phyloP scores from a whole-genome alignment of 2,797 vertebrate genomes.

The Fundulus diaphanus region DNA sequence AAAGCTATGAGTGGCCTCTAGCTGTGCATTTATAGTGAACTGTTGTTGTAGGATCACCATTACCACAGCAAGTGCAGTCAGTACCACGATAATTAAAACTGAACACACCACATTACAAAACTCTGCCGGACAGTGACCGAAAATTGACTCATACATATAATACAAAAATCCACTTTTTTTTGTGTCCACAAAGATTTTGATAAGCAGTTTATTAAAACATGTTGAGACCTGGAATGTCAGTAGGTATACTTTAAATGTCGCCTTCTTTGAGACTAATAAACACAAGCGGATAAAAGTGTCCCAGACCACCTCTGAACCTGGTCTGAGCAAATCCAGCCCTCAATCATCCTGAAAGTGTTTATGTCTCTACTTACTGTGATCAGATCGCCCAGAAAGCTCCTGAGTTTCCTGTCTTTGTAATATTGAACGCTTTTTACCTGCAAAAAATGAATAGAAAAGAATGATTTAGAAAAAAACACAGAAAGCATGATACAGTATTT shows the following conservation, averaged over 20 bases:
- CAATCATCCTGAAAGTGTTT: conserved; percentile 5
- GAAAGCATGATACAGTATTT: background rate
- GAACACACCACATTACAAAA: background rate
- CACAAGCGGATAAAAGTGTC: background rate
- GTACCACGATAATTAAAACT: background rate
- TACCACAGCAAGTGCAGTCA: background rate
- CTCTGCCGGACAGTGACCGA: background rate
- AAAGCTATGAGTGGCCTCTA: background rate
- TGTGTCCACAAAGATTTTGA: background rate
- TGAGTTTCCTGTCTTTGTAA: background rate
- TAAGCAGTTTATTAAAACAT: conserved; percentile 1
- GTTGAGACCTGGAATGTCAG: background rate
- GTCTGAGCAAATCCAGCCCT: background rate
- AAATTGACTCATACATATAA: background rate
- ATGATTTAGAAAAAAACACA: background rate
- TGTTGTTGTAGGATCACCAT: background rate
- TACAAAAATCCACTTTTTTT: background rate
- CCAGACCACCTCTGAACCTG: background rate
- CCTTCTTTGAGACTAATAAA: background rate
- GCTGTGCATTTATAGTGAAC: background rate
- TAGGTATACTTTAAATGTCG: background rate
- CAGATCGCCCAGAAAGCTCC: background rate
- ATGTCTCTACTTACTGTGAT: background rate
- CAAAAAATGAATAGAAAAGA: background rate
- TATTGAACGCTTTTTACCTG: background rate